These are phyloP conservation scores for Melipona bicolor DNA, from an alignment of 2,888 invertebrate species.

Conservation along the genomic window DNA sequence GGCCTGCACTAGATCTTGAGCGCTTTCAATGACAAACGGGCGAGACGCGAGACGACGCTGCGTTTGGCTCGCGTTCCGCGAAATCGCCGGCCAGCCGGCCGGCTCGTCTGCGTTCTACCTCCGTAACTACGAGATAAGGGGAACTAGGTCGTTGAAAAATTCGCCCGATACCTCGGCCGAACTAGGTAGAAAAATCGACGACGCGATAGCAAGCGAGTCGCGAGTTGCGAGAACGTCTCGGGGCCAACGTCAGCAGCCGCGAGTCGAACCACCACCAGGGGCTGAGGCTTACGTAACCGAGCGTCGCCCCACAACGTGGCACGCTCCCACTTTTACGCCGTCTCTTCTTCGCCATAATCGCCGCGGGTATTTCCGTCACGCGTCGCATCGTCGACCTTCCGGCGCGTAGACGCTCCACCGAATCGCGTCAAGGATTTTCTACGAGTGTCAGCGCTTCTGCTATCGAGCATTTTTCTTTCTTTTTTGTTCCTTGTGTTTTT, in stretches of 20 bases:
- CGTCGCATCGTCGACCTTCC: constrained; percentile 37
- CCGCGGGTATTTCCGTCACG: constrained; percentile 7
- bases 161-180: constrained; percentile 78
- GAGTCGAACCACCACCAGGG: constrained; percentile 4
- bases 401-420: constrained; percentile 2
- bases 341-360: constrained; percentile 33
- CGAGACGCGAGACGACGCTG: constrained; percentile 43
- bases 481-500: too few species aligned
- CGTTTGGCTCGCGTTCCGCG: constrained; percentile 23
- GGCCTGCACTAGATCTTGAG: constrained; percentile 81
- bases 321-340: background rate
- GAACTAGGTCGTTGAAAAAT: constrained; percentile 83
- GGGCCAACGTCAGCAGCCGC: constrained; percentile 11
- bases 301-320: background rate
- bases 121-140: constrained; percentile 71
- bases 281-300: constrained; percentile 57
- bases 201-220: constrained; percentile 71
- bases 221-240: constrained; percentile 33
- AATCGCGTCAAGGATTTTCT: too few species aligned
- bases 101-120: constrained; percentile 43
- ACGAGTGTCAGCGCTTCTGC: too few species aligned
- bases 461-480: too few species aligned
- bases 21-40: constrained; percentile 79
- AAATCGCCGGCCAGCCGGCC: constrained; percentile 31
- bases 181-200: constrained; percentile 82